phyloP scores from a whole-genome alignment of 2,113 vertebrate genomes.

The Paradoxurus hermaphroditus region DNA sequence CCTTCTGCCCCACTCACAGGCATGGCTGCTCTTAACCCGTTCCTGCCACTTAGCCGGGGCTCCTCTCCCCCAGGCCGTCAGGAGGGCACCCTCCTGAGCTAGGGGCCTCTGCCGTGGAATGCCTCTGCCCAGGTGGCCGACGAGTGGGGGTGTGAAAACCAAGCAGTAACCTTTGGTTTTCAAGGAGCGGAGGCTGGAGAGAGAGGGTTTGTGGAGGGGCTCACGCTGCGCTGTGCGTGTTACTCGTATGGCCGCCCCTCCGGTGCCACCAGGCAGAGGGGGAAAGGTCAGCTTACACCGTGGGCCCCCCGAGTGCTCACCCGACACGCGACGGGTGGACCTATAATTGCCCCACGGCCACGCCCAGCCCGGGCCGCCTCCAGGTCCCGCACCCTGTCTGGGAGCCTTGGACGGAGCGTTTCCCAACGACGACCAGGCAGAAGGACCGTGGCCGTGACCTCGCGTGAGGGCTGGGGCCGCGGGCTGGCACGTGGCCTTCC shows the following conservation, averaged over 20 bases:
- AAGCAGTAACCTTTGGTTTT: background rate
- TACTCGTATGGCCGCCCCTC: accelerated
- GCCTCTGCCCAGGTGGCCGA: background rate
- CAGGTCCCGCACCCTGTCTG: accelerated
- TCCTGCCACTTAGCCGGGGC: background rate
- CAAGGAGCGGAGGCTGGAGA: background rate
- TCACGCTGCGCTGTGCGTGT: accelerated
- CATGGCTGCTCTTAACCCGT: background rate
- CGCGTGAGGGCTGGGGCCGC: background rate
- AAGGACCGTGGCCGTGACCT: accelerated
- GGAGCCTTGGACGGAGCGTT: no score
- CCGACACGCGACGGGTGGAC: accelerated
- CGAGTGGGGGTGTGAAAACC: background rate
- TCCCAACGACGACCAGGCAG: background rate
- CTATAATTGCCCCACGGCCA: background rate
- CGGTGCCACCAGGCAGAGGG: accelerated
- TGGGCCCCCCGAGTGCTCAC: accelerated
- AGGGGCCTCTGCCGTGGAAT: accelerated
- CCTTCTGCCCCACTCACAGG: background rate
- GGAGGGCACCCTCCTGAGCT: background rate
- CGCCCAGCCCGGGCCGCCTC: accelerated
- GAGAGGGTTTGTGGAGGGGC: background rate
- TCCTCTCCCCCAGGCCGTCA: background rate
- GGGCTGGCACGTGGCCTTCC: background rate
- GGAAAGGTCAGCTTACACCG: accelerated